A percentile compares a stretch with the other conserved stretches of the same genome.
Evolutionary conservation across 2,888 invertebrate species (phyloP).

Genomic region (Gisinianus flammeolus): DNA sequence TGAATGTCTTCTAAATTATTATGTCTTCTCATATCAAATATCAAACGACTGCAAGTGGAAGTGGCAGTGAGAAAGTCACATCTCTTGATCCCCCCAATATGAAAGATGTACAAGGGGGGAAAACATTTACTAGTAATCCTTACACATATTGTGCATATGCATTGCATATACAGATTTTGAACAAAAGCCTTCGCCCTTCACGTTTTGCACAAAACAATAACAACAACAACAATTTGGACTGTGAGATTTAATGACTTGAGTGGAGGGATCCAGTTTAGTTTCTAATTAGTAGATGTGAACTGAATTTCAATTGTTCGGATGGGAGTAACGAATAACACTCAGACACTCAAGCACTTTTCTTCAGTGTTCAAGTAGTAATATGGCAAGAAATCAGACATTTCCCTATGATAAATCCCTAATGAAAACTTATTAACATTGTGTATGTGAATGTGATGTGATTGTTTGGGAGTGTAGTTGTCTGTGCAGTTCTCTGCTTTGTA

Average conservation of each 20-base stretch:
- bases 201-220: neutral
- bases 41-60: neutral
- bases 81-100: neutral
- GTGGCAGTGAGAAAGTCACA: neutral
- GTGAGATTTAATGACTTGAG: constrained; percentile 18
- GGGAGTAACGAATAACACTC: too few species aligned
- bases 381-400: too few species aligned
- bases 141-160: too few species aligned
- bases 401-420: constrained; percentile 13
- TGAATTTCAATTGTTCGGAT: constrained; percentile 24
- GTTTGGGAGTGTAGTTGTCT: neutral
- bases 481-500: too few species aligned
- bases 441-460: constrained; percentile 11
- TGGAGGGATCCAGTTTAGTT: constrained; percentile 35
- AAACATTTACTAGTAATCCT: too few species aligned
- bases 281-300: constrained; percentile 37
- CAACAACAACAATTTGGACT: neutral
- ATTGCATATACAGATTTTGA: too few species aligned
- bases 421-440: constrained; percentile 8
- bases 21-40: too few species aligned
- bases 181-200: too few species aligned
- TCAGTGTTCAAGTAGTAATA: too few species aligned
- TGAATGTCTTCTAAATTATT: too few species aligned
- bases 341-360: too few species aligned
- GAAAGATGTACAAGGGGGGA: too few species aligned